These are phyloP conservation scores for Anabacerthia variegaticeps DNA, from an alignment of 2,797 vertebrate genomes.

Conservation along the genomic window DNA sequence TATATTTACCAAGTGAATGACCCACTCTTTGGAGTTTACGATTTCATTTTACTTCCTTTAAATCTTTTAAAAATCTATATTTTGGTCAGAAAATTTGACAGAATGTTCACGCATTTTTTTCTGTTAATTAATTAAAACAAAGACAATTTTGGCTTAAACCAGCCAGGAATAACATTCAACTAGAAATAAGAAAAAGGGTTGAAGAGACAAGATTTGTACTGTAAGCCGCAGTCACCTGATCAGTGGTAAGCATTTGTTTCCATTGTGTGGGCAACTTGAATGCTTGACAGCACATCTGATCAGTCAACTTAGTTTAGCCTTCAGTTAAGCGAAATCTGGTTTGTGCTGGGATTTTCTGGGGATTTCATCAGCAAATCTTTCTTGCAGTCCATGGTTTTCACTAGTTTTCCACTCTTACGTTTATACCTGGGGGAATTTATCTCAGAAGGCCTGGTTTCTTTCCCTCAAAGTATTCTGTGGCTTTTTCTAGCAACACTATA, in stretches of 20 bases:
- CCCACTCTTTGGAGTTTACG: not conserved
- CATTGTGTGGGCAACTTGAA: not conserved
- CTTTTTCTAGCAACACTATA: not conserved
- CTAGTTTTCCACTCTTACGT: not conserved
- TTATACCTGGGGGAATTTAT: not conserved
- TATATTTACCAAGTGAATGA: not conserved
- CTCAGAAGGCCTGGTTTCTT: not conserved
- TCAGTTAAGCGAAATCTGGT: not conserved
- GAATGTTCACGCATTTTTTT: not conserved
- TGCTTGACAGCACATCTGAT: conserved; percentile 21
- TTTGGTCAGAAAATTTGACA: not conserved
- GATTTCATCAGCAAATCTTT: conserved; percentile 44
- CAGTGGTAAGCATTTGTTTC: not conserved
- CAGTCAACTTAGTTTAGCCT: not conserved
- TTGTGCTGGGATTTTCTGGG: conserved; percentile 22
- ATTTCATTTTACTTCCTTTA: not conserved
- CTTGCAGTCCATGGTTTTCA: not conserved
- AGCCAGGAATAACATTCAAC: not conserved
- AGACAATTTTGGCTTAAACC: not conserved
- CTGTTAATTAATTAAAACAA: not conserved
- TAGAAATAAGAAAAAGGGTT: not conserved
- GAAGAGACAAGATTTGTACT: not conserved
- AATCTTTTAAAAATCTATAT: not conserved
- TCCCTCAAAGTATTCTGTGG: not conserved
- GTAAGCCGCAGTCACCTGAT: not conserved